Percentiles rank a stretch among this genome's conserved stretches.
Evolutionary conservation across 2,888 invertebrate species (phyloP).

Genomic region (Rambutsinella grinnellia): DNA sequence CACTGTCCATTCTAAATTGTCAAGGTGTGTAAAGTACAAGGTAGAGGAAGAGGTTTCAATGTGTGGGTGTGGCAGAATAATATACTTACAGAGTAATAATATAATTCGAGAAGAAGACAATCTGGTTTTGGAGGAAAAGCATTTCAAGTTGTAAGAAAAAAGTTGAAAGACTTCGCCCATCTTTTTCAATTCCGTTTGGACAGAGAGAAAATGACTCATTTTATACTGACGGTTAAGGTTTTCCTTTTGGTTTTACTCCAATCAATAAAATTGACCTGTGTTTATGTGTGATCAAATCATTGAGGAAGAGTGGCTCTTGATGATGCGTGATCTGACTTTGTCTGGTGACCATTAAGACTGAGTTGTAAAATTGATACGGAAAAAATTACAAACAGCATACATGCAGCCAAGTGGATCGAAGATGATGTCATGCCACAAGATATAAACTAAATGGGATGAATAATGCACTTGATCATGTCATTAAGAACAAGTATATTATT

Average conservation of each 20-base stretch:
- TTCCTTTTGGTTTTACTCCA: too few species aligned
- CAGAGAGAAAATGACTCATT: too few species aligned
- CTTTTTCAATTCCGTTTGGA: too few species aligned
- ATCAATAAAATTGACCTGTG: too few species aligned
- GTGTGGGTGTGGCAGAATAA: slow-evolving; percentile 20
- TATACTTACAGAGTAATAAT: background rate
- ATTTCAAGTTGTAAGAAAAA: too few species aligned
- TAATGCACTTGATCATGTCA: slow-evolving; percentile 34
- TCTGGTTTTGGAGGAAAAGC: background rate
- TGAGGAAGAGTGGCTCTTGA: too few species aligned
- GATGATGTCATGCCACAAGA: slow-evolving; percentile 6
- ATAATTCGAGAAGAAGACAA: slow-evolving; percentile 7
- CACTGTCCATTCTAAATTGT: slow-evolving; percentile 25
- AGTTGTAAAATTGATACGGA: slow-evolving; percentile 10
- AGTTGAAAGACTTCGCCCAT: slow-evolving; percentile 41
- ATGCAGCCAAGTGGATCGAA: background rate
- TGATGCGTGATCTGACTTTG: too few species aligned
- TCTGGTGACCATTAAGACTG: too few species aligned
- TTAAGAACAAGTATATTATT: slow-evolving; percentile 23
- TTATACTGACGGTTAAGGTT: too few species aligned
- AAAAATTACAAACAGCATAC: slow-evolving; percentile 7
- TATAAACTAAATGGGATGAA: slow-evolving; percentile 22
- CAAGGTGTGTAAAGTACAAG: slow-evolving; percentile 23
- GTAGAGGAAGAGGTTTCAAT: background rate
- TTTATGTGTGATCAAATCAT: too few species aligned